Evolutionary conservation across 2,797 vertebrate species (phyloP).

Genomic region (Coilia nasus): DNA sequence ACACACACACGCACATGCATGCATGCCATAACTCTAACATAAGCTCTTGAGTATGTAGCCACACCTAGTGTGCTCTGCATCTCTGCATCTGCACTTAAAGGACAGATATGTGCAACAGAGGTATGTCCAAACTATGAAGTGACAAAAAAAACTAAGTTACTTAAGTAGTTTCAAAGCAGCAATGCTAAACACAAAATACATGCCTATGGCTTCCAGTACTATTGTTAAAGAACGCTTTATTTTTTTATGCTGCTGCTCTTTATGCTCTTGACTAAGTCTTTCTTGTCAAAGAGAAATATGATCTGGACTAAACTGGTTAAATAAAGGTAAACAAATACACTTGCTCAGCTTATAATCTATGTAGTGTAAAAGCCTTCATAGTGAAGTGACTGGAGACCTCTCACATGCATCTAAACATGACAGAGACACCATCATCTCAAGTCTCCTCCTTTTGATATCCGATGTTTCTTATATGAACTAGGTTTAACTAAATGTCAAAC

Average conservation of each 20-base stretch:
- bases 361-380: no score
- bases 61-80: background rate
- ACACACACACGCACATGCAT: background rate
- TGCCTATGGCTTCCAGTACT: no score
- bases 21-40: no score
- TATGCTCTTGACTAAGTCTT: no score
- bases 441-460: background rate
- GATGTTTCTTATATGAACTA: background rate
- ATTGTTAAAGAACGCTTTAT: no score
- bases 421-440: background rate
- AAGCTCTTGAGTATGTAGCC: background rate
- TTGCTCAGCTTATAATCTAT: no score
- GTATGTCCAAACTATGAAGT: background rate
- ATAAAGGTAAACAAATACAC: no score
- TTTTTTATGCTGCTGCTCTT: no score
- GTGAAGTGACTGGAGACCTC: no score
- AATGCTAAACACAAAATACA: background rate
- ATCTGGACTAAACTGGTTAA: no score
- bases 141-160: background rate
- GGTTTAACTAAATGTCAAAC: background rate
- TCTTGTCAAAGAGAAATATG: no score
- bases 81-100: background rate
- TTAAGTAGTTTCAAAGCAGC: background rate
- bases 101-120: background rate
- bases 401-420: background rate